Base-by-base conservation (phyloP, 2,113 vertebrate genomes). In the Bos indicus region DNA sequence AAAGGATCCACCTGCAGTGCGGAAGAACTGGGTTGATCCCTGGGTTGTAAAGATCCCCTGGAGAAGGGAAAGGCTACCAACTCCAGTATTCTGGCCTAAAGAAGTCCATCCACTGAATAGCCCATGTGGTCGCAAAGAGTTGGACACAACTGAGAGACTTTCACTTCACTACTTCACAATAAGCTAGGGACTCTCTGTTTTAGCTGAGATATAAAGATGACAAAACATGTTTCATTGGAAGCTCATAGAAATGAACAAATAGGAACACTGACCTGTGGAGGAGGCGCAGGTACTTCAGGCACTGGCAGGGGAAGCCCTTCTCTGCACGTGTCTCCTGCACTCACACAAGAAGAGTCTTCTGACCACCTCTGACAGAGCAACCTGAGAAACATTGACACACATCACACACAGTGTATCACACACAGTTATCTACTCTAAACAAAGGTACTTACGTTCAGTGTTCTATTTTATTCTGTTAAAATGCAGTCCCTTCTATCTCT, bases 1-100 rank as follows among this genome's bases (percentile, higher is more conserved):
- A 71, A 2, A 71, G 5, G 21, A 71, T 71, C 64, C 0, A 0
- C 33, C 33, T 71, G 64, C n/a, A 36, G 6, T 71, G n/a, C 0
- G 1, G 9, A 71, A 71, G 64, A 36, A n/a, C 19, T 71, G 64
- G 19, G 17, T 36, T 36, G 17, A 23, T 36, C 5, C 64, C 64
- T 36, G 19, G 4, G 33, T 71, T 71, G 64, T 9, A 19, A 71
- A 71, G 62, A 19, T 36, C 1, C 9, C 7, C 64, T 71, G 17
- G 4, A 71, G 17, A 1, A 71, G 64, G 17, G 17, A 36, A 71
- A 71, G n/a, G 17, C 9, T 71, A 10, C 9, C 1, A 9, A 36
- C 17, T 6, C 19, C 4, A 71, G n/a, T 71, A n/a, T 71, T 23
- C n/a, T 71, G 5, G 4, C 64, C 5, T 36, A 0, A 8, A 71